Conservation (phyloP, 2,113 vertebrate species). For the Erythrocercus mccallii region DNA sequence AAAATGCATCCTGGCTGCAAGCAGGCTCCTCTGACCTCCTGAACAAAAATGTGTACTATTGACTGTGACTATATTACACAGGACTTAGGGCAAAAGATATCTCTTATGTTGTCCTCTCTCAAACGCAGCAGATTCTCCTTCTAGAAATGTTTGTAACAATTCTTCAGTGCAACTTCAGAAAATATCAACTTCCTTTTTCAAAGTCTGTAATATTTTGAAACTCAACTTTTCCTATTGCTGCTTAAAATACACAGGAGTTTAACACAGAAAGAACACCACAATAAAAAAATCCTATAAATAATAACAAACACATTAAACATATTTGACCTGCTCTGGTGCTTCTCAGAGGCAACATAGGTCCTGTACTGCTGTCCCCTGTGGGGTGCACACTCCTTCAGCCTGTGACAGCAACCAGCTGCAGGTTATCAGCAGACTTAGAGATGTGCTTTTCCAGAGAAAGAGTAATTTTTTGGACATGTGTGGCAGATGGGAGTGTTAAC, state of each 20-base stretch:
- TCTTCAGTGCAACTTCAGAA: not conserved
- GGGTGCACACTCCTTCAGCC: not conserved
- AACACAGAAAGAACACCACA: not conserved
- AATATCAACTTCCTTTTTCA: not conserved
- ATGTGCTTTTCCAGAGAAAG: not conserved
- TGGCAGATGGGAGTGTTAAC: constrained; percentile 53
- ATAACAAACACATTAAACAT: not conserved
- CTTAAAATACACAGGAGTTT: not conserved
- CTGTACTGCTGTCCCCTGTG: accelerated
- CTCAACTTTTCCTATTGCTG: not conserved
- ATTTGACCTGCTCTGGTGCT: not conserved
- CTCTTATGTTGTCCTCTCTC: not conserved
- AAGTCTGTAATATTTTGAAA: not conserved
- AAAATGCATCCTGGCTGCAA: not conserved
- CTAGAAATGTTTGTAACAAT: not conserved
- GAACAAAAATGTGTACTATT: not conserved
- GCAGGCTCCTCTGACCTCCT: not conserved
- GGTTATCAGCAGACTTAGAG: not conserved
- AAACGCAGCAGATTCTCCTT: not conserved
- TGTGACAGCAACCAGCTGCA: not conserved
- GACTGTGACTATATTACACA: not conserved
- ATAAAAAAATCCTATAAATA: not conserved
- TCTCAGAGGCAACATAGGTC: not conserved
- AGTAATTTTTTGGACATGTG: not conserved
- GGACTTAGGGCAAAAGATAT: not conserved